Evolutionary conservation across 2,888 invertebrate genomes (phyloP), one percentile per base, ranked within the genome.

Genomic region (Chrysolina americana): DNA sequence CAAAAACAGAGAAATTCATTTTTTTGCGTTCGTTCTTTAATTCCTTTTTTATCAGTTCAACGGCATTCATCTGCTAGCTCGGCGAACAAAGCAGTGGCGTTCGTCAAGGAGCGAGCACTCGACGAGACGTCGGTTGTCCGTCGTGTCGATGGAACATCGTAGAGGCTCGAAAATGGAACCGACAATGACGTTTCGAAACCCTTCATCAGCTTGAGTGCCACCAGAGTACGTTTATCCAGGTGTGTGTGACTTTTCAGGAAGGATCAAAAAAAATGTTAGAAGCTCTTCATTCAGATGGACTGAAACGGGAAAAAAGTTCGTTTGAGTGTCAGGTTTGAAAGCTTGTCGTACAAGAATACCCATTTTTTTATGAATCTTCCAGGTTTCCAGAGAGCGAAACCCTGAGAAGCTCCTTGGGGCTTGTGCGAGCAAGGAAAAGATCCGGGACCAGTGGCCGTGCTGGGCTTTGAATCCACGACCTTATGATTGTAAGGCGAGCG

Each of bases 1-100:
- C 89, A 89, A 87, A 88, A 88, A 88, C 89, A 89, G 88, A 88
- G 87, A 87, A 89, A 88, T 88, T 88, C 88, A 88, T 89, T 89
- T 89, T 88, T 89, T 87, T 87, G 86, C 86, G 84, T 86, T 87
- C 87, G 86, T 88, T 87, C 88, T 88, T 87, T 88, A 88, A 88
- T 88, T 88, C 87, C 87, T 85, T 88, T 88, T 88, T 88, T 88
- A 88, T 88, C 88, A 88, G 88, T 87, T 86, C 85, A 86, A 85
- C 85, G 86, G 88, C 88, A 88, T 88, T 88, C 88, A 88, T 87
- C 87, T 86, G 86, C 83, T 80, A 80, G 66, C 65, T 65, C 62
- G 71, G 64, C 71, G 48, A 64, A 47, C 71, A 41, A 36, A 44
- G 10, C 69, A 75, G 75, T 65, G 72, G 47, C 72, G 75, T 47